Evolutionary conservation across 1,140 invertebrate genomes (phyloP), one percentile per base, ranked within the genome.

Genomic region (Megathymus violae): DNA sequence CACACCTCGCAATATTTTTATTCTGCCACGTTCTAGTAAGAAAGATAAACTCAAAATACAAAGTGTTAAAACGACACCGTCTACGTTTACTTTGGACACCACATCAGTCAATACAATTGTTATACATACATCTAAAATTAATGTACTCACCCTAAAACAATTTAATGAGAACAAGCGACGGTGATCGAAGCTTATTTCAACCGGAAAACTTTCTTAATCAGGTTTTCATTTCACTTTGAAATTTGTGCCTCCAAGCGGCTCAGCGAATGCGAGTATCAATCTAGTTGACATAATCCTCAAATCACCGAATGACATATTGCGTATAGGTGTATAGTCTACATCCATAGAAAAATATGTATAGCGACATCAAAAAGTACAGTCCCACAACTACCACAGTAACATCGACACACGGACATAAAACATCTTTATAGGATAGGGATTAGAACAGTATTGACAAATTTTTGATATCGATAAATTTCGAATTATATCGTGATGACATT

Each of bases 281-380:
- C 10, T 15, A 52, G 54, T 65, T 54, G 48, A 60, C 52, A 54
- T 17, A 40, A 41, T 54, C 25, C 31, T 4, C 4, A 14, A 31
- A 11, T 17, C 1, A 27, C 47, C 25, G 46, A 48, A 50, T 40
- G 52, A 58, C 31, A 25, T 44, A 58, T 17, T 34, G 52, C 52
- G 25, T 44, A 34, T 27, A 34, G 52, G 15, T 58, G 7, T 25
- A 54, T 38, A 52, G 14, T 38, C 71, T 81, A 84, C 76, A 68
- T 74, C 48, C 74, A 84, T 86, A 84, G 80, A 86, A 86, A 86
- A 84, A 85, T 82, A 86, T 80, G 78, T 84, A 85, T 78, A 85
- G 75, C 74, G 54, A 81, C 80, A 84, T 82, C 78, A 82, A 83
- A 82, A 86, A 85, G 75, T 78, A 82, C 69, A 74, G 71, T 64